Evolutionary conservation across 2,113 vertebrate species (phyloP), one percentile per base, ranked within the genome.

Genomic region (Psittacus erithacus): DNA sequence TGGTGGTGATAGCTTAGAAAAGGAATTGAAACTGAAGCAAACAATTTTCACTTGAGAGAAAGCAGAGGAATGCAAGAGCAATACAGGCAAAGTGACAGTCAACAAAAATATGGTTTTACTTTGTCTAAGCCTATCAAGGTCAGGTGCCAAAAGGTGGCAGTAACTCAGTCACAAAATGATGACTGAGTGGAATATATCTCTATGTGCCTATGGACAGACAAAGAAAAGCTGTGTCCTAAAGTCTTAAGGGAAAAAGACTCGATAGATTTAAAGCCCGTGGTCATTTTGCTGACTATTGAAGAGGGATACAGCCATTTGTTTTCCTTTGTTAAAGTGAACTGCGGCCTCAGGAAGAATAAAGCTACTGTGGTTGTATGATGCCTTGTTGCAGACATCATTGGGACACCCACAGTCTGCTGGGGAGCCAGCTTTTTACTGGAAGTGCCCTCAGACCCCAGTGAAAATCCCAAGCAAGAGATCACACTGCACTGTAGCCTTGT

Each of bases 401-500:
- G 41, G 41, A 57, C 23, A 41, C 27, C 16, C 33, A 17, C 35
- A 49, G 31, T 1, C 0, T 53, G 55, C 55, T 57, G 27, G 6
- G 13, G 33, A 70, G 24, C 11, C 57, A 65, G 50, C 15, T 39
- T 15, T 4, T 50, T 24, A 13, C 57, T 50, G 55, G 24, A 29
- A 17, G 24, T 53, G 27, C n/a, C 39, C 17, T 80, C 38, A 62
- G 39, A 38, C 67, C 25, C 31, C 11, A 4, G 11, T 52, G 70
- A 52, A 57, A 64, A 41, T 24, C 46, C 41, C 29, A 49, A 20
- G 17, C 27, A 41, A 52, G 18, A 31, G 28, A 43, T 14, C 8
- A 18, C 0, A 2, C 13, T 25, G 41, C 52, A 53, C 17, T 1
- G 1, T 60, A 44, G 24, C 18, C 33, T 41, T 57, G 4, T 75